Conservation (phyloP, 2,888 invertebrate genomes). For the Noctua janthe region DNA sequence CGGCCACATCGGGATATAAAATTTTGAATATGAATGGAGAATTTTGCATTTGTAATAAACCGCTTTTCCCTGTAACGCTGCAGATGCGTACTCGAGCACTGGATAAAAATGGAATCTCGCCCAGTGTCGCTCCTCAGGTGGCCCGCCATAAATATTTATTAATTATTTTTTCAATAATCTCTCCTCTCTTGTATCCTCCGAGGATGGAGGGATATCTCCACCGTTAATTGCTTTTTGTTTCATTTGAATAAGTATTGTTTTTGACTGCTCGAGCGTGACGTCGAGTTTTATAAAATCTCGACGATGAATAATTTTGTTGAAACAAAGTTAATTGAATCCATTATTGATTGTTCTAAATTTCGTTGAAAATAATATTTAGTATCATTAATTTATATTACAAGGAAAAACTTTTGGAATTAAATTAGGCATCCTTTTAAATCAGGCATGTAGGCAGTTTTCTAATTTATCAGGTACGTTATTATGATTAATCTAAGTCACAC, state of each 20-base stretch:
- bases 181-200: slow-evolving; percentile 85
- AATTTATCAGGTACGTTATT: not conserved
- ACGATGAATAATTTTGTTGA: slow-evolving; percentile 86
- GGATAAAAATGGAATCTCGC: slow-evolving; percentile 86
- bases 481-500: not conserved
- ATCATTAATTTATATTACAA: slow-evolving; percentile 56
- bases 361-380: slow-evolving; percentile 61
- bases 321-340: slow-evolving; percentile 82
- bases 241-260: slow-evolving; percentile 91
- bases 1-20: slow-evolving; percentile 94
- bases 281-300: slow-evolving; percentile 85
- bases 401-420: slow-evolving; percentile 44
- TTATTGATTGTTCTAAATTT: slow-evolving; percentile 76
- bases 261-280: slow-evolving; percentile 88
- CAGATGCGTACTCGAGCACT: slow-evolving; percentile 87
- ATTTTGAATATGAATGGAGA: slow-evolving; percentile 97
- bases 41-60: slow-evolving; percentile 96
- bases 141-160: slow-evolving; percentile 90
- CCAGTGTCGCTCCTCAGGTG: slow-evolving; percentile 88
- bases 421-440: slow-evolving; percentile 21
- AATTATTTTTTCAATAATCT: slow-evolving; percentile 91
- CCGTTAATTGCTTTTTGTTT: slow-evolving; percentile 90
- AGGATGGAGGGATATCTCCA: slow-evolving; percentile 88
- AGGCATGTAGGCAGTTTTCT: not conserved
- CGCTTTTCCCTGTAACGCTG: slow-evolving; percentile 90